Percentiles rank a stretch among this genome's conserved stretches.
Evolutionary conservation across 2,797 vertebrate species (phyloP).

Genomic region (Pangasius larnaudii): DNA sequence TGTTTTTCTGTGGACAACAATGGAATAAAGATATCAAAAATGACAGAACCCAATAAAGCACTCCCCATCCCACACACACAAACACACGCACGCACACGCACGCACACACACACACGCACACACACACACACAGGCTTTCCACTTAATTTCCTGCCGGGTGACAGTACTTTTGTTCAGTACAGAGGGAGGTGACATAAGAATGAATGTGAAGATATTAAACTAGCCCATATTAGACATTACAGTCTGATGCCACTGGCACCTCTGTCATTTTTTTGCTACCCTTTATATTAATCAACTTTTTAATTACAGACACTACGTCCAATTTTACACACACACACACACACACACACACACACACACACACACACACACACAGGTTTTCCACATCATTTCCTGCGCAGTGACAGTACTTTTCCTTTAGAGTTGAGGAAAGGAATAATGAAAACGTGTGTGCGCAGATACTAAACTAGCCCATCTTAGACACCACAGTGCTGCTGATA

Average conservation of each 20-base stretch:
- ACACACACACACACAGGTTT: background rate
- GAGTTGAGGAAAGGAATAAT: constrained; percentile 3
- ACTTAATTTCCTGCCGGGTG: constrained; percentile 38
- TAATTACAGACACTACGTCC: background rate
- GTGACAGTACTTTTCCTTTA: background rate
- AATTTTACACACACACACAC: background rate
- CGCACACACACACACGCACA: constrained; percentile 13
- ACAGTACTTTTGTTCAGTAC: background rate
- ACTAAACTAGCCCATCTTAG: constrained; percentile 25
- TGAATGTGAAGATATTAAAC: constrained; percentile 25
- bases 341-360: background rate
- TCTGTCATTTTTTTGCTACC: background rate
- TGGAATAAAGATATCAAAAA: constrained; percentile 29
- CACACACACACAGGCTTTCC: constrained; percentile 27
- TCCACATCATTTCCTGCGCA: constrained; percentile 27
- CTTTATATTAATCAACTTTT: constrained; percentile 13
- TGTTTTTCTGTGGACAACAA: background rate
- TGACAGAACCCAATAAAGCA: background rate
- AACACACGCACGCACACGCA: constrained; percentile 7
- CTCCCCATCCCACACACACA: background rate
- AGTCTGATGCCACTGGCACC: constrained; percentile 6
- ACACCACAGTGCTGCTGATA: constrained; percentile 42
- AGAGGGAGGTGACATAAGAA: constrained; percentile 13
- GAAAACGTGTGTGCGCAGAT: constrained; percentile 27
- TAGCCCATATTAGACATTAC: constrained; percentile 22